Evolutionary conservation across 2,888 invertebrate species (phyloP).

Genomic region (Microdon myrmicae): DNA sequence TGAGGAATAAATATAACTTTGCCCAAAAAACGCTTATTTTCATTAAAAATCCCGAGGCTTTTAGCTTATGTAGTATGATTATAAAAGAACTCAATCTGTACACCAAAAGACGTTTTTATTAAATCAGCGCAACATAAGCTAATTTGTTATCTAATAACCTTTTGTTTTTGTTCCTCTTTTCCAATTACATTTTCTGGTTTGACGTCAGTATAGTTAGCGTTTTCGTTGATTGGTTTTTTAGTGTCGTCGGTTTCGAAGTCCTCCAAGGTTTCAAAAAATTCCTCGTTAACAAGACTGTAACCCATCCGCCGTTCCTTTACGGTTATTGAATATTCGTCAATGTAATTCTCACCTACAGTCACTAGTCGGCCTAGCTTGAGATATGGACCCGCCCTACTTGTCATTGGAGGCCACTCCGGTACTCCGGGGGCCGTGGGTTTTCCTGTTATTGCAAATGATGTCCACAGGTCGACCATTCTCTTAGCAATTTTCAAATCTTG

Average conservation of each 20-base stretch:
- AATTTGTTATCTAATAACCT: too few species aligned
- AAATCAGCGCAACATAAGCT: too few species aligned
- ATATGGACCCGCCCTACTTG: conserved; percentile 63
- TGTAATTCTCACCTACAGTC: conserved; percentile 60
- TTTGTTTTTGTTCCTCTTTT: too few species aligned
- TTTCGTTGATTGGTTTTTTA: too few species aligned
- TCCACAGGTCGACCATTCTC: conserved; percentile 67
- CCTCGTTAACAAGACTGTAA: conserved; percentile 60
- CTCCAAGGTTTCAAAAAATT: conserved; percentile 59
- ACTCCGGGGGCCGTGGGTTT: conserved; percentile 58
- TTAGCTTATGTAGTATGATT: too few species aligned
- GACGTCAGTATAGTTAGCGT: too few species aligned
- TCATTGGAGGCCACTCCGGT: conserved; percentile 62
- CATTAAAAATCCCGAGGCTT: too few species aligned
- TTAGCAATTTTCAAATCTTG: conserved; percentile 66
- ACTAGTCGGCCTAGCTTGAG: conserved; percentile 60
- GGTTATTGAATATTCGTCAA: conserved; percentile 62
- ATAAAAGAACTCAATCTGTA: too few species aligned
- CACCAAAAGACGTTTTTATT: too few species aligned
- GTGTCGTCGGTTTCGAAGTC: conserved; percentile 42
- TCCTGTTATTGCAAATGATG: conserved; percentile 63
- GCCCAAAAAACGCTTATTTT: too few species aligned
- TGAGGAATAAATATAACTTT: too few species aligned
- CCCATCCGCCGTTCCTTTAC: conserved; percentile 59
- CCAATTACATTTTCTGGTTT: too few species aligned